Evolutionary conservation across 2,888 invertebrate genomes (phyloP), one percentile per base, ranked within the genome.

Genomic region (Heliconius charithonia): DNA sequence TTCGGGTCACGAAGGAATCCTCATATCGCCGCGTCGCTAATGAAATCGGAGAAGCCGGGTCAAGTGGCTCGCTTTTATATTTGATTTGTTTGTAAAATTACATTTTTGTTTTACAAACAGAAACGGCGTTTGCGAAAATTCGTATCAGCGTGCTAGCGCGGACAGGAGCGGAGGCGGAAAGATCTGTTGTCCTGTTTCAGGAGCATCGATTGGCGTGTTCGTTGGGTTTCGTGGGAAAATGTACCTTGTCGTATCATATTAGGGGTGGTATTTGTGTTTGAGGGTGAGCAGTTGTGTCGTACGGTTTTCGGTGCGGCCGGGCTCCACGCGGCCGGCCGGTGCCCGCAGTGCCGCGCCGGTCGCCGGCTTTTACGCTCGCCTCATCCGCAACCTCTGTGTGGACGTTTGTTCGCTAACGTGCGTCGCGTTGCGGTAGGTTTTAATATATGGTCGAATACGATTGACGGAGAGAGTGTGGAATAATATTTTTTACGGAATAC

Each of bases 141-240:
- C 87, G 87, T 89, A 87, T 86, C 85, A 85, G 82, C 85, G 84
- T 85, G 87, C 85, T 89, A 87, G 89, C 88, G 84, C 85, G 87
- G 84, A 86, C 87, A 89, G 90, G 87, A 90, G 91, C 90, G 91
- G 90, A 91, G 92, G 91, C 93, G 93, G 90, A 91, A 90, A 90
- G 92, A 92, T 91, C 88, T 89, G 91, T 91, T 91, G 92, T 93
- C 93, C 92, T 93, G 93, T 92, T 92, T 89, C 92, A 90, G 91
- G 90, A 91, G 87, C 94, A 94, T 95, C 94, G 94, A 94, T 95
- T 94, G 91, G 93, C 87, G 88, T 89, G 87, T 85, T 85, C 76
- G 29, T 74, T 73, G 13, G 22, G 70, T 67, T 37, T 32, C 78
- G 70, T 51, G 59, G 80, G 80, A 91, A 84, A 85, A 75, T 83